Percentiles rank a stretch among this genome's conserved stretches.
These are phyloP conservation scores for Danaus plexippus DNA, from an alignment of 1,140 invertebrate species.

Conservation along the genomic window DNA sequence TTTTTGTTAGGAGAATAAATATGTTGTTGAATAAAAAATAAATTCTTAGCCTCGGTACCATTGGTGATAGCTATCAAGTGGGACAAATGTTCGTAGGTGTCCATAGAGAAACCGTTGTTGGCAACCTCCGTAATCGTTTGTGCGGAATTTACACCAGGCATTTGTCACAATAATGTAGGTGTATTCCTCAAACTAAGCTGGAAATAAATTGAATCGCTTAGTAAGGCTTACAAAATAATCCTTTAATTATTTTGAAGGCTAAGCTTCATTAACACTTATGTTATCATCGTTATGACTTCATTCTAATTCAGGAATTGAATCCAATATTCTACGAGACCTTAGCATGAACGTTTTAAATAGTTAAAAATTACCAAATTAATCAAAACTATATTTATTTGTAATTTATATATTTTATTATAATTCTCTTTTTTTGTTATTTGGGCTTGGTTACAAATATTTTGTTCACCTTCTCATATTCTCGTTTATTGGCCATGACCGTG, in stretches of 20 bases:
- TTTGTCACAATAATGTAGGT: conserved; percentile 4
- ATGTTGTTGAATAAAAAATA: too few species aligned
- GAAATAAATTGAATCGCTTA: conserved; percentile 1
- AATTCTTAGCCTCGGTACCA: too few species aligned
- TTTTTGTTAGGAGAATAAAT: too few species aligned
- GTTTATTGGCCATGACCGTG: conserved; percentile 70
- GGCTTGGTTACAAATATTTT: conserved; percentile 32
- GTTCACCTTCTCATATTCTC: conserved; percentile 51
- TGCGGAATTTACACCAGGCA: conserved; percentile 36
- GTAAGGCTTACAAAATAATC: neutral
- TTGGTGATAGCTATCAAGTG: conserved; percentile 26
- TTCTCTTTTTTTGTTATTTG: too few species aligned
- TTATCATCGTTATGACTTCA: conserved; percentile 9
- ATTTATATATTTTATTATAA: too few species aligned
- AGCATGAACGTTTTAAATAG: too few species aligned
- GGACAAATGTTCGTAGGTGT: conserved; percentile 53
- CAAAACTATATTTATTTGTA: too few species aligned
- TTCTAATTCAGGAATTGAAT: too few species aligned
- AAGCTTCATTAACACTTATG: conserved; percentile 18
- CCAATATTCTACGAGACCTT: too few species aligned
- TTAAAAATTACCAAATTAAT: too few species aligned
- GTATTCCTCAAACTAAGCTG: conserved; percentile 1
- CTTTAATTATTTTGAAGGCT: conserved; percentile 10
- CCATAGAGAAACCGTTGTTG: conserved; percentile 56
- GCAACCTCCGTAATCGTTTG: conserved; percentile 55